Evolutionary conservation across 2,113 vertebrate species (phyloP).

Genomic region (Saccopteryx leptura): DNA sequence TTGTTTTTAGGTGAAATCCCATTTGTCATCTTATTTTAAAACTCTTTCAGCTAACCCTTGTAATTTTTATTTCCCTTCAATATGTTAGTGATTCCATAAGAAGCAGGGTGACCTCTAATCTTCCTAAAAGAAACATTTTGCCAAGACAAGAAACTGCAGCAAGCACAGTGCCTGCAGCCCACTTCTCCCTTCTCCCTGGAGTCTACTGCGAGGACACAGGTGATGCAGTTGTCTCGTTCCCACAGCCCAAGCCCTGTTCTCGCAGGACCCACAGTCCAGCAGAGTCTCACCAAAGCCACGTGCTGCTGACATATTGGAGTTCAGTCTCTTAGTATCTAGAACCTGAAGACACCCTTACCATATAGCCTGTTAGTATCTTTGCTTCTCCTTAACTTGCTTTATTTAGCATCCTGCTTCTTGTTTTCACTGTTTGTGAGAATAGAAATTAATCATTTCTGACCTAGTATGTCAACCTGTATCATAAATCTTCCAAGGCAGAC

Average conservation of each 20-base stretch:
- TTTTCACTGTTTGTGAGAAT: constrained; percentile 60
- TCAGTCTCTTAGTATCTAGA: not conserved
- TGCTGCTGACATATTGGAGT: not conserved
- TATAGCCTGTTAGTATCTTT: not conserved
- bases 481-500: constrained; percentile 32
- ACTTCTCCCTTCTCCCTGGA: not conserved
- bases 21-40: not conserved
- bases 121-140: not conserved
- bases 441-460: constrained; percentile 66
- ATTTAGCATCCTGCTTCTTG: constrained; percentile 18
- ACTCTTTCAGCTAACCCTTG: not conserved
- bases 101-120: not conserved
- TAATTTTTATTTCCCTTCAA: not conserved
- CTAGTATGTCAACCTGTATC: not conserved
- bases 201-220: not conserved
- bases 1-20: not conserved
- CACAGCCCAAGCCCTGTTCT: not conserved
- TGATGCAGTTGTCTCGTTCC: not conserved
- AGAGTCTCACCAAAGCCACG: not conserved
- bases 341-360: not conserved
- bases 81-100: not conserved
- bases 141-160: not conserved
- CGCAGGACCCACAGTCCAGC: not conserved
- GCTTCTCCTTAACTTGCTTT: constrained; percentile 47
- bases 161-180: not conserved